Evolutionary conservation across 2,888 invertebrate genomes (phyloP).

Genomic region (Asteroscopus sphinx): DNA sequence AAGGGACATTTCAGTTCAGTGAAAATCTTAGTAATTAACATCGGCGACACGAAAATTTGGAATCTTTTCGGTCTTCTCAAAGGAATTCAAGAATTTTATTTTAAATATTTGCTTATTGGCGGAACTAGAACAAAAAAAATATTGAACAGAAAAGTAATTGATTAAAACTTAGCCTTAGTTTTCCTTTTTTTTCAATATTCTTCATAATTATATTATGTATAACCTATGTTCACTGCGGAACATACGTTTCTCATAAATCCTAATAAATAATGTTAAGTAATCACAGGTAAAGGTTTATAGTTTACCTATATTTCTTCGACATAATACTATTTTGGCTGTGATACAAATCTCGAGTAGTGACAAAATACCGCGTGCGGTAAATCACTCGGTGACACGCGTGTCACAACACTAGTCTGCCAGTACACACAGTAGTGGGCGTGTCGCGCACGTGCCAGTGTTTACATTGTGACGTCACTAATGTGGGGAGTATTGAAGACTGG

Average conservation of each 20-base stretch:
- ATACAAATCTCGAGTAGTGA: constrained; percentile 6
- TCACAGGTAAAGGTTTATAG: too few relatives aligned
- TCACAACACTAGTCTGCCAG: constrained; percentile 35
- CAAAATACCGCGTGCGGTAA: constrained; percentile 19
- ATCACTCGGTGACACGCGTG: constrained; percentile 20
- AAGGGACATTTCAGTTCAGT: constrained; percentile 1
- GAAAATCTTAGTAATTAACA: constrained; percentile 24
- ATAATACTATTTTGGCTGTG: too few relatives aligned
- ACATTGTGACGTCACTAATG: constrained; percentile 38
- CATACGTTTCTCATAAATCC: too few relatives aligned
- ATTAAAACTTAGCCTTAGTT: too few relatives aligned
- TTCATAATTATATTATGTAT: too few relatives aligned
- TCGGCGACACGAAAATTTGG: constrained; percentile 8
- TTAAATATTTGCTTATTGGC: constrained; percentile 23
- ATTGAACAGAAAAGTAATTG: too few relatives aligned
- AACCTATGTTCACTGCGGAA: too few relatives aligned
- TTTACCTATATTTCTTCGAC: too few relatives aligned
- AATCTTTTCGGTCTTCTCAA: neutral
- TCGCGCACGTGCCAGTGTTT: constrained; percentile 40
- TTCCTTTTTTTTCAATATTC: too few relatives aligned
- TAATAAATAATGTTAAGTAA: too few relatives aligned
- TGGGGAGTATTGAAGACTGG: constrained; percentile 15
- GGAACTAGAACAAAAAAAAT: too few relatives aligned
- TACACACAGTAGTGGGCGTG: constrained; percentile 28
- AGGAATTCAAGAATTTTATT: constrained; percentile 20